These are phyloP conservation scores for Eueremaeus valkanovi DNA, from an alignment of 2,888 invertebrate genomes.

Conservation along the genomic window DNA sequence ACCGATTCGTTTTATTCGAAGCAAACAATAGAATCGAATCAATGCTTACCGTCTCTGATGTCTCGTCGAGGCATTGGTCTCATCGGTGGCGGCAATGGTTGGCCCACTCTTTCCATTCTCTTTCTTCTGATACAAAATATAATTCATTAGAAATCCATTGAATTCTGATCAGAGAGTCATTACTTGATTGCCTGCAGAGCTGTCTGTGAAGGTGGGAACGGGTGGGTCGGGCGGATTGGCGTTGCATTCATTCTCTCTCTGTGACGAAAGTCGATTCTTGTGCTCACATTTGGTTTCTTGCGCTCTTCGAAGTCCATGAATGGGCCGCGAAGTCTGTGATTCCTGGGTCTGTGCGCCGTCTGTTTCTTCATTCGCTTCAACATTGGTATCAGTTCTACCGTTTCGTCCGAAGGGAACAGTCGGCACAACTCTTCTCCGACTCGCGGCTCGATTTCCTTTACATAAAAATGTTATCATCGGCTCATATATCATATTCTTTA, in stretches of 20 bases:
- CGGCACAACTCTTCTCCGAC: slow-evolving; percentile 91
- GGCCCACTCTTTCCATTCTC: slow-evolving; percentile 20
- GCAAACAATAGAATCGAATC: too few relatives aligned
- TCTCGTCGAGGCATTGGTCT: slow-evolving; percentile 11
- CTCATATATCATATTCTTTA: too few relatives aligned
- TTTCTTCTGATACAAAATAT: slow-evolving; percentile 9
- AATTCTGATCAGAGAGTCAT: neutral
- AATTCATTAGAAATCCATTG: neutral
- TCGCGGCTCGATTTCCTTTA: slow-evolving; percentile 87
- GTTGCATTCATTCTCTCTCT: slow-evolving; percentile 20
- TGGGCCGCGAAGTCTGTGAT: slow-evolving; percentile 36
- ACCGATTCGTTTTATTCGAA: neutral
- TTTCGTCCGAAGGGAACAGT: slow-evolving; percentile 86
- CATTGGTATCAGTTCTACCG: slow-evolving; percentile 80
- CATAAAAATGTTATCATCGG: slow-evolving; percentile 4
- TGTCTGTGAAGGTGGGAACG: neutral
- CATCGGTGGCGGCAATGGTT: neutral
- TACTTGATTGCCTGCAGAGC: slow-evolving; percentile 30
- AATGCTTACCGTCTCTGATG: neutral
- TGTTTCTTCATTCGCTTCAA: slow-evolving; percentile 56
- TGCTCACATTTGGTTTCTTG: slow-evolving; percentile 8
- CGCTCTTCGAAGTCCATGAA: slow-evolving; percentile 29
- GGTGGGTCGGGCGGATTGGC: neutral
- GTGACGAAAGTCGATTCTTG: slow-evolving; percentile 8
- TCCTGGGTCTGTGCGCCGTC: slow-evolving; percentile 35